Conservation (phyloP, 2,888 invertebrate genomes). For the Ormyrus nitidulus region DNA sequence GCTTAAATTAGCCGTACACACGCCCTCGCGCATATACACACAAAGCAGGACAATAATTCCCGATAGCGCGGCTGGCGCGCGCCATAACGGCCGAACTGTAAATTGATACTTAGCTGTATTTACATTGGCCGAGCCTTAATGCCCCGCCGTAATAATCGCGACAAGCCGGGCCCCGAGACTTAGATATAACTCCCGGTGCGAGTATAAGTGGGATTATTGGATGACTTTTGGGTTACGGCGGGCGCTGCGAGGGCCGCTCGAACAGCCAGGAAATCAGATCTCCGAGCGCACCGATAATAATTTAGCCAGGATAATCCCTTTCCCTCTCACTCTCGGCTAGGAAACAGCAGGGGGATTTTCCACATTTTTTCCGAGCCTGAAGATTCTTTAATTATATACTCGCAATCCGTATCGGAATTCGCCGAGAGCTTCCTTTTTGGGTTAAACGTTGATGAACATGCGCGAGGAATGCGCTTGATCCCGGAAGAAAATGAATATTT, state of each 20-base stretch:
- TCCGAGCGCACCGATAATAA: slow-evolving; percentile 45
- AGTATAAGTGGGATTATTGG: slow-evolving; percentile 31
- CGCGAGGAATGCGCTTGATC: too few species aligned
- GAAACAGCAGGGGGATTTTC: too few species aligned
- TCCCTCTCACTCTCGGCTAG: too few species aligned
- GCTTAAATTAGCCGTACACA: neutral
- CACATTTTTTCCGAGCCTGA: too few species aligned
- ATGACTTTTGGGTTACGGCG: slow-evolving; percentile 15
- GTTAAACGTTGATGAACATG: too few species aligned
- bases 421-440: too few species aligned
- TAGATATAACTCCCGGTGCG: neutral
- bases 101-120: slow-evolving; percentile 46
- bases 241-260: neutral
- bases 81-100: slow-evolving; percentile 34
- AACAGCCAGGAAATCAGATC: slow-evolving; percentile 41
- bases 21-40: neutral
- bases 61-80: neutral
- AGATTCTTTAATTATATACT: too few species aligned
- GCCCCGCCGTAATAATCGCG: neutral
- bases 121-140: slow-evolving; percentile 23
- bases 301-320: slow-evolving; percentile 53
- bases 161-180: too few species aligned
- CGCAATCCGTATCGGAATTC: too few species aligned
- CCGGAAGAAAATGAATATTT: too few species aligned
- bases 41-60: slow-evolving; percentile 14